These are phyloP conservation scores for Etheostoma perlongum DNA, from an alignment of 2,797 vertebrate genomes.

Conservation along the genomic window DNA sequence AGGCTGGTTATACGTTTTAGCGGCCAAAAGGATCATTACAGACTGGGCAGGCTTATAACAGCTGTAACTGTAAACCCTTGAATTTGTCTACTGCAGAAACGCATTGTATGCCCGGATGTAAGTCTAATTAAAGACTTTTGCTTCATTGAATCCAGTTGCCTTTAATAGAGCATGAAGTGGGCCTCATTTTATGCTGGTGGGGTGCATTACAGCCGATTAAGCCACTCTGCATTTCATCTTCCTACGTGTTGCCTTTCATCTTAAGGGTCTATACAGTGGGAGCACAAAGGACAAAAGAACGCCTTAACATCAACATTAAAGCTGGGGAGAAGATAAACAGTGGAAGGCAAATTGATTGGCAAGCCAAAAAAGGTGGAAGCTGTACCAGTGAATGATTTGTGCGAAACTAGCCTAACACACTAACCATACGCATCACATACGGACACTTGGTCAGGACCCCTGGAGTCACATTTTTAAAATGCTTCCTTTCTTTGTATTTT, in stretches of 20 bases:
- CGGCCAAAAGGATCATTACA: slow-evolving; percentile 60
- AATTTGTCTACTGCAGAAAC: slow-evolving; percentile 64
- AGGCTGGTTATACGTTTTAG: slow-evolving; percentile 58
- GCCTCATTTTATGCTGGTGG: slow-evolving; percentile 78
- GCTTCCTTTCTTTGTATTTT: slow-evolving; percentile 18
- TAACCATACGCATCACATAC: too few relatives aligned
- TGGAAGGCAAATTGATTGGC: slow-evolving; percentile 5
- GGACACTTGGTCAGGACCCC: too few relatives aligned
- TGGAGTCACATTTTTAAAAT: not conserved
- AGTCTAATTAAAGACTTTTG: slow-evolving; percentile 80
- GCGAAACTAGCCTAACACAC: not conserved
- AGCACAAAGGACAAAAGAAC: slow-evolving; percentile 58
- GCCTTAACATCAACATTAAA: slow-evolving; percentile 41
- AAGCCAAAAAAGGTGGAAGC: not conserved
- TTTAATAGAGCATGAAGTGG: slow-evolving; percentile 84
- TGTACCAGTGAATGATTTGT: slow-evolving; percentile 2
- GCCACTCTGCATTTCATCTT: slow-evolving; percentile 75
- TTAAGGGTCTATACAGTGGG: slow-evolving; percentile 61
- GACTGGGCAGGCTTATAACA: slow-evolving; percentile 50
- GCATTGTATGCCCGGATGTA: slow-evolving; percentile 53
- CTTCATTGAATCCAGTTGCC: slow-evolving; percentile 80
- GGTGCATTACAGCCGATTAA: slow-evolving; percentile 80
- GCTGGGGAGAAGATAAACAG: slow-evolving; percentile 26
- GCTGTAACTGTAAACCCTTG: slow-evolving; percentile 66
- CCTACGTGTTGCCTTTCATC: slow-evolving; percentile 80